Percentiles rank a stretch among this genome's conserved stretches.
Conservation (phyloP, 2,797 vertebrate genomes). For the Muscicapa comitata region DNA sequence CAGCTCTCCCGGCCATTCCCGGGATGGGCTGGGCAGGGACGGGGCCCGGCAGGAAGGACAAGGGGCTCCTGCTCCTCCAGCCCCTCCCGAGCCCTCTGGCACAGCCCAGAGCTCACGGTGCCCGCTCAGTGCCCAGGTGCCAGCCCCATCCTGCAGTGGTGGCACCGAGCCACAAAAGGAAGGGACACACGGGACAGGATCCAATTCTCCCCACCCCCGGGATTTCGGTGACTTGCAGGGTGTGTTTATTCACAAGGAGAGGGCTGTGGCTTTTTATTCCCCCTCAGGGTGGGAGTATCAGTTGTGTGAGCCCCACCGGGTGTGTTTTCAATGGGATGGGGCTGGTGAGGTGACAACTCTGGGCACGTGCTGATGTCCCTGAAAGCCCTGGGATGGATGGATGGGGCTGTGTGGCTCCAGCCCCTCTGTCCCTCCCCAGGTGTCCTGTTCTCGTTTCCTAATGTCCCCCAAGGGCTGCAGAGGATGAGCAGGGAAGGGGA, state of each 20-base stretch:
- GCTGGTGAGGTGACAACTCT: background rate
- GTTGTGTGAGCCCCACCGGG: fast-evolving
- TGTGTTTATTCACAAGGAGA: background rate
- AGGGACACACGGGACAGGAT: fast-evolving
- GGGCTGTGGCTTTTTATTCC: background rate
- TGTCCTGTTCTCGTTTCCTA: background rate
- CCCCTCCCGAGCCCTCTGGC: fast-evolving
- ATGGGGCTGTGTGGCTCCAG: background rate
- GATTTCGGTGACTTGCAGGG: fast-evolving
- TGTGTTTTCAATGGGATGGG: fast-evolving
- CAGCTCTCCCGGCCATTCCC: background rate
- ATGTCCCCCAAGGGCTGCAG: background rate
- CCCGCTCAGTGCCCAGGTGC: background rate
- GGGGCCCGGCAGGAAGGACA: background rate
- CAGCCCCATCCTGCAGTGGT: background rate
- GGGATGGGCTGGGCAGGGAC: background rate
- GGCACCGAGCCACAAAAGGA: background rate
- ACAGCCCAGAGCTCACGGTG: too few species aligned
- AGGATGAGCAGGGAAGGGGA: background rate
- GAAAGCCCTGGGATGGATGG: background rate
- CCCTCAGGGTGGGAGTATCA: background rate
- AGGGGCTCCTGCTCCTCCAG: background rate
- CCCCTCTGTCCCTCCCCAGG: background rate
- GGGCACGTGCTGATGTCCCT: background rate
- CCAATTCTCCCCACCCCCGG: fast-evolving